Evolutionary conservation across 23 tunicate genomes (phyloP), one percentile per base, ranked within the genome.

Genomic region (Botrylloides violaceus): DNA sequence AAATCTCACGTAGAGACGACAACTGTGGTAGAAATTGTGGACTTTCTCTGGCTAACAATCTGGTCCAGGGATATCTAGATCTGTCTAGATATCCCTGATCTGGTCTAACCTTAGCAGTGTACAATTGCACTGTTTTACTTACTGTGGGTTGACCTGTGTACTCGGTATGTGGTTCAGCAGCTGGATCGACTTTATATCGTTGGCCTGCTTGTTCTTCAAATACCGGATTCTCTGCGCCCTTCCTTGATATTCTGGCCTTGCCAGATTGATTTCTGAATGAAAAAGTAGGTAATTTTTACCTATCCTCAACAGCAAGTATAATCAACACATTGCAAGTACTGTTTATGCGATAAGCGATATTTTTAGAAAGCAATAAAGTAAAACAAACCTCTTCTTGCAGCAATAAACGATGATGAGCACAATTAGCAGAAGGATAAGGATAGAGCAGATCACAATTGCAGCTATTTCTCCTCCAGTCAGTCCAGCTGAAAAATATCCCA

Each of bases 401-500:
- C 58, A 76, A 58, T 64, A 78, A 22, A 76, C 70, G 23, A 81
- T 77, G 39, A 82, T 53, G 32, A 76, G 76, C 4, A 88, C 65
- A 64, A 88, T 68, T 27, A 88, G 77, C 15, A 88, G 27, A 26
- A 88, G 61, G 4, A 62, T 65, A 19, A 88, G 58, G 22, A 88
- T 43, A 29, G 73, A 70, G 63, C 87, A 66, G 37, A 88, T 88
- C 20, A 88, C 96, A 66, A 88, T 88, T 1, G 96, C 96, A 3
- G 96, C 96, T 29, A 88, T 82, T 73, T 88, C 96, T 18, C 96
- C 96, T 19, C 80, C 72, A 15, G 47, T 66, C n/a, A 81, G 34
- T 53, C 37, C n/a, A n/a, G n/a, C n/a, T n/a, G n/a, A n/a, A n/a
- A n/a, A n/a, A n/a, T n/a, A n/a, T n/a, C n/a, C n/a, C n/a, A n/a